These are phyloP conservation scores for Origma solitaria DNA, from an alignment of 2,113 vertebrate genomes.

Conservation along the genomic window DNA sequence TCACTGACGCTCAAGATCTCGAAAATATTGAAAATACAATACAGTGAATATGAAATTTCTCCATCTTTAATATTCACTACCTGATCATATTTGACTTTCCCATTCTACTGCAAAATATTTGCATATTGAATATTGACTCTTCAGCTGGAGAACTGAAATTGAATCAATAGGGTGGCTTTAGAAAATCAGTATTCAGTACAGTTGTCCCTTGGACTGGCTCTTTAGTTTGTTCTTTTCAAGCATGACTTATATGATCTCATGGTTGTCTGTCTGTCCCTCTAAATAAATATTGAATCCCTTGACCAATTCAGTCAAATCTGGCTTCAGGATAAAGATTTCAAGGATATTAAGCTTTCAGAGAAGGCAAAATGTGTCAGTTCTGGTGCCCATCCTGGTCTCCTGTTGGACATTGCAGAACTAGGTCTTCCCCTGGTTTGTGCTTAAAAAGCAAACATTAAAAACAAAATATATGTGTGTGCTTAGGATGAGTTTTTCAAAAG, in stretches of 20 bases:
- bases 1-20: neutral
- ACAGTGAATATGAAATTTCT: neutral
- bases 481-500: neutral
- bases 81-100: neutral
- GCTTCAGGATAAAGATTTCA: neutral
- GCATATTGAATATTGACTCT: neutral
- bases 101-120: neutral
- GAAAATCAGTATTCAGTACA: neutral
- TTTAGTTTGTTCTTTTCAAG: neutral
- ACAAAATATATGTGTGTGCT: neutral
- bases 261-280: neutral
- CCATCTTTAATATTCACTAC: neutral
- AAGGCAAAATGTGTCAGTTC: neutral
- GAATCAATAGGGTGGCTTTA: neutral
- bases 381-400: neutral
- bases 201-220: neutral
- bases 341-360: neutral
- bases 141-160: neutral
- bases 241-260: fast-evolving
- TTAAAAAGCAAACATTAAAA: neutral
- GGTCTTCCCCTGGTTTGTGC: neutral
- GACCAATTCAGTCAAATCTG: neutral
- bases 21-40: neutral
- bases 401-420: neutral
- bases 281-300: neutral